Conservation (phyloP, 2,888 invertebrate genomes). For the Drosophila tripunctata region DNA sequence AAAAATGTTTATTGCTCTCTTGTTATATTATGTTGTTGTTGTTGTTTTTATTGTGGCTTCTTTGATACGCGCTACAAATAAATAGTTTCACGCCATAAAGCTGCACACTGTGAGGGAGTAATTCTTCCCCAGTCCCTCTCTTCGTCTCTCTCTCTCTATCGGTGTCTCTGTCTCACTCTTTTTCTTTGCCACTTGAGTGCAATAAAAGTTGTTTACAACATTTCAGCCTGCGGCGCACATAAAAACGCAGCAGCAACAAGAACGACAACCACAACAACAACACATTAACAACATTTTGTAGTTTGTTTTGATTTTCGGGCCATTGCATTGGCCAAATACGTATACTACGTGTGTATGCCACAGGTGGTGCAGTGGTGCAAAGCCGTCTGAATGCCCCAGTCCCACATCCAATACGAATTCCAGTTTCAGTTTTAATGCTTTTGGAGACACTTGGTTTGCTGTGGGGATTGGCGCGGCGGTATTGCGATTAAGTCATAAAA, state of each 20-base stretch:
- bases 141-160: not conserved
- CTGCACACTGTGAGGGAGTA: conserved; percentile 13
- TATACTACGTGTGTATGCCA: conserved; percentile 46
- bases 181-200: conserved; percentile 19
- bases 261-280: conserved; percentile 16
- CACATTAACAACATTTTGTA: conserved; percentile 63
- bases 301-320: conserved; percentile 74
- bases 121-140: not conserved
- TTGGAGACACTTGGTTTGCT: too few relatives aligned
- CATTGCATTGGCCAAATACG: conserved; percentile 61
- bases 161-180: not conserved
- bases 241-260: conserved; percentile 58
- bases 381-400: conserved; percentile 44
- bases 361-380: conserved; percentile 62
- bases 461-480: too few relatives aligned
- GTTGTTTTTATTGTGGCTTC: conserved; percentile 56
- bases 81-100: conserved; percentile 77
- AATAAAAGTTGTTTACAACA: conserved; percentile 77
- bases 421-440: conserved; percentile 3
- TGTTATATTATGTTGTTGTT: conserved; percentile 28
- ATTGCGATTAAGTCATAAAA: conserved; percentile 77
- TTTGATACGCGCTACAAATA: conserved; percentile 77
- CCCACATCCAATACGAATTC: conserved; percentile 26
- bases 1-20: conserved; percentile 36
- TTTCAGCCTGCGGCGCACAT: conserved; percentile 72